Percentiles rank a stretch among this genome's conserved stretches.
Conservation (phyloP, 1,140 invertebrate species). For the Solen grandis region DNA sequence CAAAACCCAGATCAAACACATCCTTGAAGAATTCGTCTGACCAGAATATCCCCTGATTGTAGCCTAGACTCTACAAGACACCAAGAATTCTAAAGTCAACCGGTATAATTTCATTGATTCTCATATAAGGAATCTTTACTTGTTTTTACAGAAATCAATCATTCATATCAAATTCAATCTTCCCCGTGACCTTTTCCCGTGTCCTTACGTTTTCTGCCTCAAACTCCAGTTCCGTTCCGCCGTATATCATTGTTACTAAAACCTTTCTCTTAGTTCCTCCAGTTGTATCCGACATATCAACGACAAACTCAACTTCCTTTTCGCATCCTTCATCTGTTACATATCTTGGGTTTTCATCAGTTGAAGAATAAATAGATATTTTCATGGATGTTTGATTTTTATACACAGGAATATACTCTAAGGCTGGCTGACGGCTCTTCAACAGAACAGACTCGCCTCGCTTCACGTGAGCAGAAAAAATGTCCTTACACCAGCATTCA, state of each 20-base stretch:
- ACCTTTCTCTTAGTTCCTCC: neutral
- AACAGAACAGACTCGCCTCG: slow-evolving; percentile 13
- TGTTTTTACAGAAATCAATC: too few species aligned
- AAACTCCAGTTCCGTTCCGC: slow-evolving; percentile 33
- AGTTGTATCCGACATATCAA: slow-evolving; percentile 16
- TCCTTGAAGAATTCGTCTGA: too few species aligned
- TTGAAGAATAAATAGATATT: too few species aligned
- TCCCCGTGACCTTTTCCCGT: slow-evolving; percentile 4
- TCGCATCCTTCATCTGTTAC: slow-evolving; percentile 7
- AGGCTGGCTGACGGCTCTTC: neutral
- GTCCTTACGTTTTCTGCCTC: slow-evolving; percentile 12
- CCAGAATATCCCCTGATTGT: too few species aligned
- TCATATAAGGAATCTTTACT: too few species aligned
- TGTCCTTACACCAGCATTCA: slow-evolving; percentile 15
- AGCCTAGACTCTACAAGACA: too few species aligned
- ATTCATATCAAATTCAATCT: too few species aligned
- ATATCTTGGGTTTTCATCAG: too few species aligned
- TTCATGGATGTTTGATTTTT: slow-evolving; percentile 28
- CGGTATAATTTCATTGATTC: too few species aligned
- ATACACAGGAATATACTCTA: slow-evolving; percentile 14
- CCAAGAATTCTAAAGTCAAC: too few species aligned
- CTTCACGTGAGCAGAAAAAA: slow-evolving; percentile 11
- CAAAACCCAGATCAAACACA: too few species aligned
- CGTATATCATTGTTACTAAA: slow-evolving; percentile 40
- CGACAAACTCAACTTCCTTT: slow-evolving; percentile 11